Percentiles rank a stretch among this genome's conserved stretches.
These are phyloP conservation scores for Zeus faber DNA, from an alignment of 2,113 vertebrate species.

Conservation along the genomic window DNA sequence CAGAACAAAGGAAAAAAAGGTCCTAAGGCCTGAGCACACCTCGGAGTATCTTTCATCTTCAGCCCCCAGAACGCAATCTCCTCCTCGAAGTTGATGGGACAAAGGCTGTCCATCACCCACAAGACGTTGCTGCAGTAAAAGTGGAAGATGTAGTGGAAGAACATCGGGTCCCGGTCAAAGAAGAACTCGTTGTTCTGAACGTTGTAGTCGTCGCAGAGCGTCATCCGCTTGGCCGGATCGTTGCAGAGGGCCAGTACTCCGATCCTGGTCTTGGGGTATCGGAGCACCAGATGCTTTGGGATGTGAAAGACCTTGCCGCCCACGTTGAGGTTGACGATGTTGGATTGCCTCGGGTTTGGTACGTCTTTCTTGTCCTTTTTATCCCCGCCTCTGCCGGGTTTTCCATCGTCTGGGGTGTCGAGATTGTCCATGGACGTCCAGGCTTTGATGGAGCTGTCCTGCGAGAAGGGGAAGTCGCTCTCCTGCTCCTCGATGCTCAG, in stretches of 20 bases:
- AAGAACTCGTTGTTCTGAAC: slow-evolving; percentile 85
- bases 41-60: slow-evolving; percentile 77
- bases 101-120: slow-evolving; percentile 86
- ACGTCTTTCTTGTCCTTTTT: neutral
- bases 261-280: slow-evolving; percentile 79
- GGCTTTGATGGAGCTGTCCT: slow-evolving; percentile 79
- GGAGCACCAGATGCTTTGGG: slow-evolving; percentile 67
- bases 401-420: neutral
- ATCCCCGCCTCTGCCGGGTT: neutral
- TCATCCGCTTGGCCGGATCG: slow-evolving; percentile 75
- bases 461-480: slow-evolving; percentile 74
- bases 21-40: slow-evolving; percentile 31
- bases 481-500: slow-evolving; percentile 61
- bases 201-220: slow-evolving; percentile 86
- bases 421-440: slow-evolving; percentile 85
- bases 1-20: neutral
- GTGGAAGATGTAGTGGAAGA: slow-evolving; percentile 87
- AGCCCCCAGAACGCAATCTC: slow-evolving; percentile 88
- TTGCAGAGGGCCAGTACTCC: slow-evolving; percentile 78
- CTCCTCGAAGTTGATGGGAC: slow-evolving; percentile 84
- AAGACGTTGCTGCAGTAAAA: slow-evolving; percentile 84
- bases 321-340: slow-evolving; percentile 80
- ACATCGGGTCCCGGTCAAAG: slow-evolving; percentile 85
- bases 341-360: slow-evolving; percentile 50
- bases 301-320: slow-evolving; percentile 83